phyloP scores from a whole-genome alignment of 2,888 invertebrate species.

The Rhamphomyia laevipes region DNA sequence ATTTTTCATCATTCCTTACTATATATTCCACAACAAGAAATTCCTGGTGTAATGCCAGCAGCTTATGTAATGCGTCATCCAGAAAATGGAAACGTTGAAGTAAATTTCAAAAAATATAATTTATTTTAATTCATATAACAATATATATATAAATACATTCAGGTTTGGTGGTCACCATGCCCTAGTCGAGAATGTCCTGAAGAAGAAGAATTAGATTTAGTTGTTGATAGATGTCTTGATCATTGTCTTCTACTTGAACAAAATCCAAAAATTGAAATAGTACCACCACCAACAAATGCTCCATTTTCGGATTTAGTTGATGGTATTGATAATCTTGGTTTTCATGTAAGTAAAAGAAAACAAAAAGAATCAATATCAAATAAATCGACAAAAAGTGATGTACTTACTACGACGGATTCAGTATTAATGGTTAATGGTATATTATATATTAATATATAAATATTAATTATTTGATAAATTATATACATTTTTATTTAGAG shows the following conservation, averaged over 20 bases:
- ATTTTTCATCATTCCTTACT: constrained; percentile 68
- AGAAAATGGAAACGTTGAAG: constrained; percentile 56
- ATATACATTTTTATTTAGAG: neutral
- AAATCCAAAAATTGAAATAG: constrained; percentile 31
- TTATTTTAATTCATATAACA: neutral
- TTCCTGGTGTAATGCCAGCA: constrained; percentile 60
- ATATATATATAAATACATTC: constrained; percentile 9
- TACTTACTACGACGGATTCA: constrained; percentile 6
- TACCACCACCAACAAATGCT: constrained; percentile 20
- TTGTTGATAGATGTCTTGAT: constrained; percentile 59
- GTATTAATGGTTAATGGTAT: neutral
- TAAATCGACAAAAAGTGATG: constrained; percentile 16
- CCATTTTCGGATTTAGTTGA: constrained; percentile 33
- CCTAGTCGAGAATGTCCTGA: constrained; percentile 68
- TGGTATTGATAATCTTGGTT: constrained; percentile 43
- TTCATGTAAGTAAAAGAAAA: constrained; percentile 42
- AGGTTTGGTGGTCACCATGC: constrained; percentile 78
- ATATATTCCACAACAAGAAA: constrained; percentile 67
- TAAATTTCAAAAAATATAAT: constrained; percentile 26
- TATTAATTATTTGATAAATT: neutral
- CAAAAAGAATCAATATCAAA: constrained; percentile 22
- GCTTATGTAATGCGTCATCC: constrained; percentile 68
- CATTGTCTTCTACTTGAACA: constrained; percentile 50
- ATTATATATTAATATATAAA: too few species aligned
- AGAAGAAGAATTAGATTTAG: constrained; percentile 58